Percentiles rank a stretch among this genome's conserved stretches.
Evolutionary conservation across 1,140 invertebrate species (phyloP).

Genomic region (Paralvinella palmiformis): DNA sequence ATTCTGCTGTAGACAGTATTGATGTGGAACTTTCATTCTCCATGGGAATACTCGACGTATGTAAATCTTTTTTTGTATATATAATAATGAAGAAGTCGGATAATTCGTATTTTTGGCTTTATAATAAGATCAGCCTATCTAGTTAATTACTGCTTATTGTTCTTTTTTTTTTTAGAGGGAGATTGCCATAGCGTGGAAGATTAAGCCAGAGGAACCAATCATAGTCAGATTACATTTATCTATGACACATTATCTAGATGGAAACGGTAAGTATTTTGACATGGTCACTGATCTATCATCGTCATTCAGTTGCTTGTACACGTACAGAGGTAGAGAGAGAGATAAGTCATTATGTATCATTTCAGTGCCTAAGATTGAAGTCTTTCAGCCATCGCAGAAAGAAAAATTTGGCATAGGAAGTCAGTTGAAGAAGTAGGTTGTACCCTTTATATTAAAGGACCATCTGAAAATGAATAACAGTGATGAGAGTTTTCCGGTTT

Average conservation of each 20-base stretch:
- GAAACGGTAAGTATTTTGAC: slow-evolving; percentile 17
- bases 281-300: background rate
- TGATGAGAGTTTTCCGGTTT: no score
- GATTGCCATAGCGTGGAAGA: slow-evolving; percentile 31
- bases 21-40: no score
- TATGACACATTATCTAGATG: slow-evolving; percentile 28
- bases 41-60: no score
- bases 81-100: no score
- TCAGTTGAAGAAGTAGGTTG: slow-evolving; percentile 33
- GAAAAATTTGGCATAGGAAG: slow-evolving; percentile 30
- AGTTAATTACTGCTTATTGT: no score
- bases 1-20: no score
- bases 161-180: slow-evolving; percentile 19
- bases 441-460: no score
- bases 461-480: no score
- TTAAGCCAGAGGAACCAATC: slow-evolving; percentile 28
- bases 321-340: background rate
- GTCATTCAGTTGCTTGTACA: background rate
- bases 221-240: slow-evolving; percentile 29
- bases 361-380: slow-evolving; percentile 29
- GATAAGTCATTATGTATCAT: background rate
- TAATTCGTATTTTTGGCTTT: no score
- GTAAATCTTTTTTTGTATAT: no score
- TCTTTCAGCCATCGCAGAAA: slow-evolving; percentile 31
- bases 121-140: no score